Base-by-base conservation (phyloP, 1,140 invertebrate species). In the Formica exsecta region DNA sequence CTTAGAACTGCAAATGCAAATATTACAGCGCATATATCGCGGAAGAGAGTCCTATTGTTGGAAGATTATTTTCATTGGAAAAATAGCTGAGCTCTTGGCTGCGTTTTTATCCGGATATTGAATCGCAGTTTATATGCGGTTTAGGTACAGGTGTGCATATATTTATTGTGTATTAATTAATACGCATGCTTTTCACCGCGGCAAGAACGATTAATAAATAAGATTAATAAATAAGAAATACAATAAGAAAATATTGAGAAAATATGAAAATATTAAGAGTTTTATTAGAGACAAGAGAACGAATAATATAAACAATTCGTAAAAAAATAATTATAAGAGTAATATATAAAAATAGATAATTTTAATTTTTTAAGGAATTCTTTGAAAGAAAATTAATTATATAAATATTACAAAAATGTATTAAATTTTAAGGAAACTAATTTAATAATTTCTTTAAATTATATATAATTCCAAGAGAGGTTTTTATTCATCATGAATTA, bases 1-100 rank as follows among this genome's bases (percentile, higher is more conserved):
- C 22, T 57, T 22, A n/a, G 76, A 66, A 32, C 76, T 54, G 76
- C 64, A 80, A 80, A 68, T 57, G 44, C 44, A 38, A 74, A 74
- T 54, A 73, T 44, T 54, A 83, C 57, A 11, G 9, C 36, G 22
- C 38, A 32, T 70, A 59, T 22, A 38, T 71, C 29, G 11, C 13
- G 51, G 29, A 71, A 51, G 29, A 64, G 36, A 44, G 25, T 61
- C 48, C 38, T 61, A 61, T 74, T 73, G 38, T 73, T 83, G 44
- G 54, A 59, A 61, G 44, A n/a, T 54, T 54, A n/a, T 74, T 74
- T 51, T 61, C 68, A 44, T 62, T 73, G 48, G 41, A 44, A 9
- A 32, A 32, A 13, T 19, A 73, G 68, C 54, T 81, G 68, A 44
- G 51, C 19, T 70, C 48, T 70, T 57, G 22, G 36, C 22, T 11